phyloP scores from a whole-genome alignment of 2,113 vertebrate species.

The Erinaceus europaeus region DNA sequence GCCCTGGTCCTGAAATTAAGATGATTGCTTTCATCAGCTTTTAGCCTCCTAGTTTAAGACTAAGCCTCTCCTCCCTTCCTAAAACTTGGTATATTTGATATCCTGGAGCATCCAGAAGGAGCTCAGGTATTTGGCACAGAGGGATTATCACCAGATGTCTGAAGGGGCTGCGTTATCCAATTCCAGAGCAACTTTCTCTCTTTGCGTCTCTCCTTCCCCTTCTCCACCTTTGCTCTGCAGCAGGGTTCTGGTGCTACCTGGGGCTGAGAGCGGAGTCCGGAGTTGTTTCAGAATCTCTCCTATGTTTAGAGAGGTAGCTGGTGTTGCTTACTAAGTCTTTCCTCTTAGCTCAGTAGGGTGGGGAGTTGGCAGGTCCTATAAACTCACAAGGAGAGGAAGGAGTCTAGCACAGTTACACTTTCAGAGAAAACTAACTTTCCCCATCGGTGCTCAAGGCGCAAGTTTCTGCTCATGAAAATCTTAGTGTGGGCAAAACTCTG shows the following conservation, averaged over 20 bases:
- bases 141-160: neutral
- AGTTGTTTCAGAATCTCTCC: neutral
- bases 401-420: neutral
- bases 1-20: neutral
- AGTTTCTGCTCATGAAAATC: neutral
- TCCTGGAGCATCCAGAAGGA: neutral
- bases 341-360: neutral
- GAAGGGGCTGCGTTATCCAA: neutral
- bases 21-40: too few species aligned
- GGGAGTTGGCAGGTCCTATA: neutral
- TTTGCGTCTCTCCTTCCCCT: neutral
- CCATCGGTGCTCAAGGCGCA: slow-evolving; percentile 18
- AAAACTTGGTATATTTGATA: neutral
- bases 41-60: neutral
- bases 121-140: neutral
- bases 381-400: neutral
- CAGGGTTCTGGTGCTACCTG: neutral
- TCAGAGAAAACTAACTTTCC: slow-evolving; percentile 33
- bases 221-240: neutral
- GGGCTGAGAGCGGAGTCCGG: neutral
- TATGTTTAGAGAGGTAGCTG: neutral
- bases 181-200: neutral
- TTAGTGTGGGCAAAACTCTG: slow-evolving; percentile 33
- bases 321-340: neutral
- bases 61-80: neutral